Conservation (phyloP, 64 coral and sea anemone genomes). For the Actinia tenebrosa region DNA sequence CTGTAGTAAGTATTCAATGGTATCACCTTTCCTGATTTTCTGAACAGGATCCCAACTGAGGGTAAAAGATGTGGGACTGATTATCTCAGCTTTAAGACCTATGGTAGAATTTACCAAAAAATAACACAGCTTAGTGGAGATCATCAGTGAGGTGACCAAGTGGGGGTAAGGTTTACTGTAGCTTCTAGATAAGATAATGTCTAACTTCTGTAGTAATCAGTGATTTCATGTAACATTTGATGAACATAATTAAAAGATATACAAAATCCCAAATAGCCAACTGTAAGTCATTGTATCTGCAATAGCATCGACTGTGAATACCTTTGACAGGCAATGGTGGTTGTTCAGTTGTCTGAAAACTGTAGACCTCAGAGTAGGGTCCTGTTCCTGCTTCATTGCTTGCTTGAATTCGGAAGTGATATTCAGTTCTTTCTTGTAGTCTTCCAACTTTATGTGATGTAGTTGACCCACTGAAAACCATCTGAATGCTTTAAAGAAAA, state of each 20-base stretch:
- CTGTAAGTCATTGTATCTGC: no score
- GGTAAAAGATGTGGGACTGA: conserved; percentile 29
- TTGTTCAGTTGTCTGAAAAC: conserved; percentile 63
- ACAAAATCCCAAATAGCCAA: no score
- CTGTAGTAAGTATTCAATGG: conserved; percentile 73
- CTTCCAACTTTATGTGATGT: conserved; percentile 90
- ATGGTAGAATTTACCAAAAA: neutral
- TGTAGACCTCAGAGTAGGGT: conserved; percentile 59
- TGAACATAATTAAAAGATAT: no score
- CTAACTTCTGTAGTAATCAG: no score
- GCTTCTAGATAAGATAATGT: neutral
- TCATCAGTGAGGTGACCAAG: neutral
- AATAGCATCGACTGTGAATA: neutral
- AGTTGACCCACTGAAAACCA: conserved; percentile 63
- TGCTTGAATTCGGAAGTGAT: conserved; percentile 89
- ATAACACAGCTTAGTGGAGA: neutral
- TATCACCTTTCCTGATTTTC: conserved; percentile 40
- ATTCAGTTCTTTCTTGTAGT: conserved; percentile 87
- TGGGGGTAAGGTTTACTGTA: neutral
- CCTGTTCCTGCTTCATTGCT: conserved; percentile 86
- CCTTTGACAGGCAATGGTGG: conserved; percentile 70
- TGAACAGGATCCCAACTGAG: conserved; percentile 69
- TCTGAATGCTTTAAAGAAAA: conserved; percentile 28
- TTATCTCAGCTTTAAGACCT: conserved; percentile 52
- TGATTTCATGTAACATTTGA: no score